Conservation (phyloP, 2,797 vertebrate genomes). For the Cuculus canorus region DNA sequence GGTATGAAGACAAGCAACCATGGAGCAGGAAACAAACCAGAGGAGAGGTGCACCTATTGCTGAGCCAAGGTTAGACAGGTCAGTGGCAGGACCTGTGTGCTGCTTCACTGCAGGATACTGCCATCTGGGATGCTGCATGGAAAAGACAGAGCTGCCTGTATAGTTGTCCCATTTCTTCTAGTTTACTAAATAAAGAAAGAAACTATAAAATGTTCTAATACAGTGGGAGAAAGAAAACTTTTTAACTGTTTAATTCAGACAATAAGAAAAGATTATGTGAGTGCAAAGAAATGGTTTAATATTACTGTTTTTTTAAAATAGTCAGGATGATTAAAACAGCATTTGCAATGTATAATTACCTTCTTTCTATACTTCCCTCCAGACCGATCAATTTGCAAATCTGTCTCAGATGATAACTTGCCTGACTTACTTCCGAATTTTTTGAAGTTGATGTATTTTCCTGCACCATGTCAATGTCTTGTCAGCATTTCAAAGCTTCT, state of each 20-base stretch:
- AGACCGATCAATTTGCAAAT: neutral
- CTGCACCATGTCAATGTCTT: neutral
- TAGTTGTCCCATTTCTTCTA: accelerated
- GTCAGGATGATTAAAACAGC: neutral
- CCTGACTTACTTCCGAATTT: neutral
- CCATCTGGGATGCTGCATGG: neutral
- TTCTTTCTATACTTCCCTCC: too few species aligned
- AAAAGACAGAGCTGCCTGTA: neutral
- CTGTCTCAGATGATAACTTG: neutral
- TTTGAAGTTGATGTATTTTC: neutral
- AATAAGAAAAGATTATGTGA: neutral
- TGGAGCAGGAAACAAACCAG: neutral
- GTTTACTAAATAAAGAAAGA: neutral
- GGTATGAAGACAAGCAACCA: neutral
- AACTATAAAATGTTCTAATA: neutral
- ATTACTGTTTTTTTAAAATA: neutral
- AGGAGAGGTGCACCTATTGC: accelerated
- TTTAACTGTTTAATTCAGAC: neutral
- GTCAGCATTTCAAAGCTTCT: neutral
- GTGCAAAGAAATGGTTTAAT: neutral
- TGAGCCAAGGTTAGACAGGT: accelerated
- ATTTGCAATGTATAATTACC: neutral
- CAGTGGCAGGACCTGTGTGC: neutral
- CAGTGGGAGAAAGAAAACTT: neutral
- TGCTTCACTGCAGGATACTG: neutral